A percentile compares a stretch with the other conserved stretches of the same genome.
Evolutionary conservation across 2,113 vertebrate species (phyloP).

Genomic region (Nipponia nippon): DNA sequence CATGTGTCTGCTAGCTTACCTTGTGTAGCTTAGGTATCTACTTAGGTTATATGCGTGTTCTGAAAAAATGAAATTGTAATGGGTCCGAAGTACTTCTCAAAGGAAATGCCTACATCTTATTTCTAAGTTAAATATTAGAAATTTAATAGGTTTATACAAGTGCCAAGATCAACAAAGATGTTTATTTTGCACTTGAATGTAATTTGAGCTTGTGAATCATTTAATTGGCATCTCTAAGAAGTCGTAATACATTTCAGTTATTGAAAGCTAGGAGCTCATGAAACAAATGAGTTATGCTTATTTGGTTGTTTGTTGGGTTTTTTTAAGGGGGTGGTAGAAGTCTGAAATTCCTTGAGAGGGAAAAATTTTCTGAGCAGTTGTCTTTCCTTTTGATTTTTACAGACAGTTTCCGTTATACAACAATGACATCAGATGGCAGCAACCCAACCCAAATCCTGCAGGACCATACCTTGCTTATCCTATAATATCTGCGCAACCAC

Average conservation of each 20-base stretch:
- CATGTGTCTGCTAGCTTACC: not conserved
- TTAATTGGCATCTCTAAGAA: not conserved
- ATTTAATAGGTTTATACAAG: not conserved
- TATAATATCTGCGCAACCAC: conserved; percentile 90
- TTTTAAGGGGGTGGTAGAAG: not conserved
- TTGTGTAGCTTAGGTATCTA: not conserved
- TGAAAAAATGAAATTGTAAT: not conserved
- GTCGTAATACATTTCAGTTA: not conserved
- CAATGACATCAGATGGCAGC: conserved; percentile 94
- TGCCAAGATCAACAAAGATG: not conserved
- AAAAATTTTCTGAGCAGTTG: not conserved
- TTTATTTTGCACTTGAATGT: not conserved
- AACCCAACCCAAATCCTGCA: conserved; percentile 84
- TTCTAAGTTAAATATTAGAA: not conserved
- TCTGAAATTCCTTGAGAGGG: not conserved
- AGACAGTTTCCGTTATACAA: conserved; percentile 94
- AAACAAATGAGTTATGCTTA: not conserved
- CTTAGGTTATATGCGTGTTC: not conserved
- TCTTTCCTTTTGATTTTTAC: conserved; percentile 34
- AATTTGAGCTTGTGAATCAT: not conserved
- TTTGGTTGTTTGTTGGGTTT: not conserved
- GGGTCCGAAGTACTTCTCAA: not conserved
- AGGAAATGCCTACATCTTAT: not conserved
- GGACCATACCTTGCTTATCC: conserved; percentile 95
- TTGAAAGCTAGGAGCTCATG: not conserved